Evolutionary conservation across 2,888 invertebrate genomes (phyloP).

Genomic region (Pedicia rivosa): DNA sequence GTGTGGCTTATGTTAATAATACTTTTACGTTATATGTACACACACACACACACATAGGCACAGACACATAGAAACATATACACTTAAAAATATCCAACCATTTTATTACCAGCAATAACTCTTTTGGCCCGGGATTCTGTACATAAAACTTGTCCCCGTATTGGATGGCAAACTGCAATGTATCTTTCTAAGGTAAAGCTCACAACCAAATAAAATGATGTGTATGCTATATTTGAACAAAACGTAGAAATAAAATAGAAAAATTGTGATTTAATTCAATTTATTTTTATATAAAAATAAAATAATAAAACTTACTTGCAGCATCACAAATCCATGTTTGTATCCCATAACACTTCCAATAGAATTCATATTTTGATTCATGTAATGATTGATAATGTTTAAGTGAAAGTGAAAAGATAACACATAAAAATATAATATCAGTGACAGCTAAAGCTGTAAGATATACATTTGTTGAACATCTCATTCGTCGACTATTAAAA

Average conservation of each 20-base stretch:
- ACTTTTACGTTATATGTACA: too few relatives aligned
- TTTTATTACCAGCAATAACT: constrained; percentile 39
- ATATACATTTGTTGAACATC: constrained; percentile 59
- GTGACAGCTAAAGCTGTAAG: constrained; percentile 54
- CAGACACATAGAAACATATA: too few relatives aligned
- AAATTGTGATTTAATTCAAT: too few relatives aligned
- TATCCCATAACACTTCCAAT: constrained; percentile 43
- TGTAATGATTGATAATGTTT: constrained; percentile 40
- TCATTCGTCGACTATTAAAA: constrained; percentile 51
- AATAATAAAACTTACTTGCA: constrained; percentile 43
- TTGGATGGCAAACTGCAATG: constrained; percentile 58
- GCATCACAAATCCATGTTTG: constrained; percentile 49
- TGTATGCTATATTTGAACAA: constrained; percentile 33
- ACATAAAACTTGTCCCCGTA: constrained; percentile 50
- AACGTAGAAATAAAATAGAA: background rate
- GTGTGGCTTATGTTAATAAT: too few relatives aligned
- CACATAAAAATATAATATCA: constrained; percentile 51
- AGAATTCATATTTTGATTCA: constrained; percentile 34
- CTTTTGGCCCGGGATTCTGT: constrained; percentile 52
- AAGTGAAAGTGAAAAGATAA: constrained; percentile 44
- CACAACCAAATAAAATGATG: constrained; percentile 58
- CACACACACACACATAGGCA: too few relatives aligned
- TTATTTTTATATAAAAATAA: background rate
- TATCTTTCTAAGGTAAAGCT: constrained; percentile 62
- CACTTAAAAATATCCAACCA: too few relatives aligned